These are phyloP conservation scores for Neomicropteryx cornuta DNA, from an alignment of 1,140 invertebrate species.

Conservation along the genomic window DNA sequence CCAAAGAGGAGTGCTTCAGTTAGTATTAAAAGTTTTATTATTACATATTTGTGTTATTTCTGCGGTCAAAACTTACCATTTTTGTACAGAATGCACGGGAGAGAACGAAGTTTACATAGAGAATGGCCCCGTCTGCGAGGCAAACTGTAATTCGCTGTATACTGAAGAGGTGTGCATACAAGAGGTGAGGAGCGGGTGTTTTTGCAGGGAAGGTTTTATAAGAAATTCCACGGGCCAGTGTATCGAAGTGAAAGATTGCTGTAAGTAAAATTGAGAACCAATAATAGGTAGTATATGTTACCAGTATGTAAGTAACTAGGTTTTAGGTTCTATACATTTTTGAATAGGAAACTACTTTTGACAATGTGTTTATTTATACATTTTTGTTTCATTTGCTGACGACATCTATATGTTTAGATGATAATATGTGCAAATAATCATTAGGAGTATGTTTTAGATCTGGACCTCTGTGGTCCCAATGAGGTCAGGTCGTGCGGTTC, in stretches of 20 bases:
- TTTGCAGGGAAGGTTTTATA: conserved; percentile 14
- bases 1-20: conserved; percentile 7
- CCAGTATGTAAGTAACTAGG: no score
- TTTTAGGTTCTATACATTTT: no score
- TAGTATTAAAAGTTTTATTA: neutral
- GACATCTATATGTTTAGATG: no score
- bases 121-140: neutral
- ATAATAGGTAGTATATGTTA: neutral
- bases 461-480: conserved; percentile 20
- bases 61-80: neutral
- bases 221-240: conserved; percentile 16
- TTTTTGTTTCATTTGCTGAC: neutral
- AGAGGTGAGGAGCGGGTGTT: neutral
- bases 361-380: neutral
- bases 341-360: neutral
- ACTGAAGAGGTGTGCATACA: no score
- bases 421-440: no score
- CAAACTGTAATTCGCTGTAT: no score
- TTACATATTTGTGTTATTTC: neutral
- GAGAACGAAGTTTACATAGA: neutral
- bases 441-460: no score
- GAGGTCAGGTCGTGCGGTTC: conserved; percentile 34
- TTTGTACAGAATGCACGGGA: neutral
- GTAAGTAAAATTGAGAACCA: conserved; percentile 11
- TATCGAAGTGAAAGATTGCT: conserved; percentile 15